A percentile compares a stretch with the other conserved stretches of the same genome.
These are phyloP conservation scores for Oscheius sp. DNA, from an alignment of 2,888 invertebrate genomes.

Conservation along the genomic window DNA sequence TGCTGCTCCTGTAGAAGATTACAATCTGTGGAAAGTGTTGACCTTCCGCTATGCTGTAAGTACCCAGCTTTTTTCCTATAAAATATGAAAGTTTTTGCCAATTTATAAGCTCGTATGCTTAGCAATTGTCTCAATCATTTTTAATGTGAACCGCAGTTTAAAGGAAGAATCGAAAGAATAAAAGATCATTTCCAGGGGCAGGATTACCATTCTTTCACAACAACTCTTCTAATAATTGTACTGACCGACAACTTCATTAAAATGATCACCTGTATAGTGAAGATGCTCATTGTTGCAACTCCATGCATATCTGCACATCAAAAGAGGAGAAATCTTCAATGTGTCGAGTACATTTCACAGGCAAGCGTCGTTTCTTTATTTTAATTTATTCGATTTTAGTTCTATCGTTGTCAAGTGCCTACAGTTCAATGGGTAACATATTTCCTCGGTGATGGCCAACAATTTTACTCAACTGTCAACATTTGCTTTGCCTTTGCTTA, in stretches of 20 bases:
- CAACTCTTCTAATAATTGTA: slow-evolving; percentile 15
- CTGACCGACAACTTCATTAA: slow-evolving; percentile 30
- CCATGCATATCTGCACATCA: slow-evolving; percentile 18
- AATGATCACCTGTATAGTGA: slow-evolving; percentile 7
- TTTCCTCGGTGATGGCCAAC: slow-evolving; percentile 10
- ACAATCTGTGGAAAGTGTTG: slow-evolving; percentile 14
- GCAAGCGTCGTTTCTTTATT: background rate
- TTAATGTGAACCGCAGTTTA: too few relatives aligned
- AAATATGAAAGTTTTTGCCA: too few relatives aligned
- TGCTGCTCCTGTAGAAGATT: slow-evolving; percentile 21
- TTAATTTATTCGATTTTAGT: slow-evolving; percentile 4
- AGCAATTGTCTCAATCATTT: too few relatives aligned
- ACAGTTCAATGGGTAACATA: slow-evolving; percentile 21
- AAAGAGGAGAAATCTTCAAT: slow-evolving; percentile 40
- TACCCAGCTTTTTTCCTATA: background rate
- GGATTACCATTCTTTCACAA: slow-evolving; percentile 6
- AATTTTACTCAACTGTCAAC: background rate
- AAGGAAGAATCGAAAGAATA: too few relatives aligned
- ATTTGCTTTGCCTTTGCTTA: background rate
- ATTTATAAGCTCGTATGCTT: too few relatives aligned
- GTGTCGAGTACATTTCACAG: slow-evolving; percentile 42
- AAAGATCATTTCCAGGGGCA: slow-evolving; percentile 15
- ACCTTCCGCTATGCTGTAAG: slow-evolving; percentile 19
- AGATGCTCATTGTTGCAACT: background rate
- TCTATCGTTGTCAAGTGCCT: slow-evolving; percentile 17